These are phyloP conservation scores for Geotrupes spiniger DNA, from an alignment of 2,888 invertebrate species.

Conservation along the genomic window DNA sequence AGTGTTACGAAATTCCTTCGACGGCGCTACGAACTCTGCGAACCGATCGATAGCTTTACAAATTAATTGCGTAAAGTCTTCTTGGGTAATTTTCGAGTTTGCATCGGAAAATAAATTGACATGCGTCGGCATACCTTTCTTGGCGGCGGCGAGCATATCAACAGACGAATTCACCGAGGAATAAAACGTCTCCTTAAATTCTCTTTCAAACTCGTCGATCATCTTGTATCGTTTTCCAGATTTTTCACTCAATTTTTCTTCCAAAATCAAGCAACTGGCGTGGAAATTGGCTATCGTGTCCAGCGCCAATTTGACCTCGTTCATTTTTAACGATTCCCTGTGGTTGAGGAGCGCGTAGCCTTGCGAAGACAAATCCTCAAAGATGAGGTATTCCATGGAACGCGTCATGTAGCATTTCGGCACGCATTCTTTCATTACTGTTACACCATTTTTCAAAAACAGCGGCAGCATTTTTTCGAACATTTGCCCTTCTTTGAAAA, in stretches of 20 bases:
- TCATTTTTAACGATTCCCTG: conserved; percentile 24
- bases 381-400: conserved; percentile 38
- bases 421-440: conserved; percentile 35
- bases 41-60: too few relatives aligned
- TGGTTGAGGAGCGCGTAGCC: conserved; percentile 34
- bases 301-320: conserved; percentile 31
- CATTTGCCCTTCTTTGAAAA: conserved; percentile 52
- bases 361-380: conserved; percentile 42
- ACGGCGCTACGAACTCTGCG: conserved; percentile 34
- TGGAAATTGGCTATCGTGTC: conserved; percentile 35
- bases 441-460: conserved; percentile 38
- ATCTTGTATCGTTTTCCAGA: conserved; percentile 24
- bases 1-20: conserved; percentile 45
- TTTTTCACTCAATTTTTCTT: conserved; percentile 30
- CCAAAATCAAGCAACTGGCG: conserved; percentile 43
- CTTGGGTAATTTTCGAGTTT: neutral
- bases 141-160: conserved; percentile 40
- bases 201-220: conserved; percentile 32
- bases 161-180: conserved; percentile 36
- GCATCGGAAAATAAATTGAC: conserved; percentile 26
- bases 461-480: conserved; percentile 49
- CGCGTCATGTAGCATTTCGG: conserved; percentile 42
- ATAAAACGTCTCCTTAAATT: conserved; percentile 48
- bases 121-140: conserved; percentile 37
- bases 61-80: conserved; percentile 18